These are phyloP conservation scores for Cerastis rubricosa DNA, from an alignment of 2,888 invertebrate species.

Conservation along the genomic window DNA sequence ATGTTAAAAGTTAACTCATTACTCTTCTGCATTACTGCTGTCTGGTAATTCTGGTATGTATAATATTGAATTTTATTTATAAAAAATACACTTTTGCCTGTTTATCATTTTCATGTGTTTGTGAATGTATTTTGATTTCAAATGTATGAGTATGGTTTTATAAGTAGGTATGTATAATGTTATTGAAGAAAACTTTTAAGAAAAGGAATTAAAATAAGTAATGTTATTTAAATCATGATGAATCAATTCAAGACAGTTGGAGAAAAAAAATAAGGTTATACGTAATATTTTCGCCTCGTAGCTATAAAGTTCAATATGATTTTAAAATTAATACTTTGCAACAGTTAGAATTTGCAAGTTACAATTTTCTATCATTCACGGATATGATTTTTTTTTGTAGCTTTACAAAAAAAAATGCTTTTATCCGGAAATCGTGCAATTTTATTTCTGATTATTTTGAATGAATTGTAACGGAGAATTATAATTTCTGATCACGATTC, in stretches of 20 bases:
- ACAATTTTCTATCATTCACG: constrained; percentile 51
- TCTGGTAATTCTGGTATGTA: neutral
- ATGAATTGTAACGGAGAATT: constrained; percentile 62
- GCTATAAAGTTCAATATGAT: constrained; percentile 22
- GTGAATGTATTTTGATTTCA: neutral
- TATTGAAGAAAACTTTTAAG: no score
- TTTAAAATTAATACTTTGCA: constrained; percentile 35
- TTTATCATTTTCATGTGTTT: no score
- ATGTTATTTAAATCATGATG: neutral
- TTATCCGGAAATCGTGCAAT: constrained; percentile 62
- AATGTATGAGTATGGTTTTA: neutral
- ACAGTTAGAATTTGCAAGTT: constrained; percentile 37
- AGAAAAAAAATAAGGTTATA: neutral
- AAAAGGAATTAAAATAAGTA: constrained; percentile 12
- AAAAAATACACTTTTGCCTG: no score
- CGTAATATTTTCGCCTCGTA: neutral
- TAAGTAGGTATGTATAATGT: no score
- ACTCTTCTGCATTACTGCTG: constrained; percentile 23
- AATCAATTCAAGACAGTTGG: neutral
- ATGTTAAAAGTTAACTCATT: constrained; percentile 1
- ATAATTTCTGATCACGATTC: constrained; percentile 54
- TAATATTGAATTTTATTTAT: neutral
- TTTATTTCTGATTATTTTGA: constrained; percentile 59
- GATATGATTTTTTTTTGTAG: constrained; percentile 58
- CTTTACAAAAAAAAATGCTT: no score